Base-by-base conservation (phyloP, 2,888 invertebrate genomes). In the Diarsia rubi region DNA sequence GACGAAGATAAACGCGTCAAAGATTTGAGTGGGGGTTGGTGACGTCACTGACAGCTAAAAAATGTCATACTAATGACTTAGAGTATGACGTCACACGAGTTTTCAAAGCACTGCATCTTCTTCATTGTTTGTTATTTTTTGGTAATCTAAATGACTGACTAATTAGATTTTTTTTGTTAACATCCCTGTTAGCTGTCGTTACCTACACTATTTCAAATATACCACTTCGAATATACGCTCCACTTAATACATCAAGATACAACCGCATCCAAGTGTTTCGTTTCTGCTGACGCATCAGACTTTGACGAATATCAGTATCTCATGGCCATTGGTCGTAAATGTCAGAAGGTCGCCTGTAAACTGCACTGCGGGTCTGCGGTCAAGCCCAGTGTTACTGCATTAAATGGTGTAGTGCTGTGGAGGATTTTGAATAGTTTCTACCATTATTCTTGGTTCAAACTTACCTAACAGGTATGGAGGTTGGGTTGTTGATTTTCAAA, bases 341-440 rank as follows among this genome's bases (percentile, higher is more conserved):
- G 60, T 62, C 71, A 62, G 37, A 45, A 75, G 60, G 69, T 79
- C 27, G 19, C 31, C 16, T 21, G 19, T 14, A 19, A 37, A 70
- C 79, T 75, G 75, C 71, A 79, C n/a, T 75, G 52, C 71, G 59
- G 69, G 24, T 16, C n/a, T 75, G 52, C 71, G 59, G 69, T 37
- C 21, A 21, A 24, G 19, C 31, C 49, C 24, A 79, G 24, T 52
- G 16, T 0, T 31, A 60, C 44, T 31, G 45, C 71, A 57, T 45
- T 8, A 47, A 24, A 19, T 69, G 45, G 37, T 24, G 24, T 72
- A 47, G 21, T 59, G 2, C 14, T 42, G 21, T 21, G 9, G 21
- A 14, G 19, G 12, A 54, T 42, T 52, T 52, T 52, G 12, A 16
- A 21, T 31, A 44, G 19, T 14, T 27, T 12, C 21, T 65, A 14